Evolutionary conservation across 2,113 vertebrate genomes (phyloP).

Genomic region (Ageneiosus marmoratus): DNA sequence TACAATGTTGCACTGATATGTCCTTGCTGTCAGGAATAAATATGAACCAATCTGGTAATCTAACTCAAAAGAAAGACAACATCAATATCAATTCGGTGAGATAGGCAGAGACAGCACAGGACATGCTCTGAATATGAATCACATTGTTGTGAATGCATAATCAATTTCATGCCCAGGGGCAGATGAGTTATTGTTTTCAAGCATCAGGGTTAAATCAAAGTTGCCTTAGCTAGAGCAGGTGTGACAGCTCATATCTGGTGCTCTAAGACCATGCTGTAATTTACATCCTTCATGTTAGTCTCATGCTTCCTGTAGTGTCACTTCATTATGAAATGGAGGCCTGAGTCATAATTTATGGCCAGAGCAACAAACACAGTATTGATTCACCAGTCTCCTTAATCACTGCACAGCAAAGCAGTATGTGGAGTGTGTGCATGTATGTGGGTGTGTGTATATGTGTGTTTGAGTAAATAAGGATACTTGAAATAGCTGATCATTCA

Average conservation of each 20-base stretch:
- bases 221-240: neutral
- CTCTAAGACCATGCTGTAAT: constrained; percentile 26
- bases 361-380: constrained; percentile 33
- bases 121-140: constrained; percentile 16
- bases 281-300: constrained; percentile 18
- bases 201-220: neutral
- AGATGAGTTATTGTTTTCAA: neutral
- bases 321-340: constrained; percentile 52
- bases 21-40: constrained; percentile 7
- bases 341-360: constrained; percentile 42
- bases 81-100: constrained; percentile 2
- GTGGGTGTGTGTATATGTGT: neutral
- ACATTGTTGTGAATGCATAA: constrained; percentile 21
- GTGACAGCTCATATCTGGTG: constrained; percentile 22
- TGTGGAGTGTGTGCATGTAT: constrained; percentile 15
- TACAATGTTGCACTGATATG: neutral
- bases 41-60: neutral
- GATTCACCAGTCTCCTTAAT: constrained; percentile 37
- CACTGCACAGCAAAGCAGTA: constrained; percentile 23
- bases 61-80: neutral
- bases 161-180: neutral
- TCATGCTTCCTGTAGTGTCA: constrained; percentile 28
- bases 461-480: neutral
- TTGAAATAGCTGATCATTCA: neutral
- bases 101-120: constrained; percentile 6